Evolutionary conservation across 2,888 invertebrate genomes (phyloP), one percentile per base, ranked within the genome.

Genomic region (Acrobasis consociella): DNA sequence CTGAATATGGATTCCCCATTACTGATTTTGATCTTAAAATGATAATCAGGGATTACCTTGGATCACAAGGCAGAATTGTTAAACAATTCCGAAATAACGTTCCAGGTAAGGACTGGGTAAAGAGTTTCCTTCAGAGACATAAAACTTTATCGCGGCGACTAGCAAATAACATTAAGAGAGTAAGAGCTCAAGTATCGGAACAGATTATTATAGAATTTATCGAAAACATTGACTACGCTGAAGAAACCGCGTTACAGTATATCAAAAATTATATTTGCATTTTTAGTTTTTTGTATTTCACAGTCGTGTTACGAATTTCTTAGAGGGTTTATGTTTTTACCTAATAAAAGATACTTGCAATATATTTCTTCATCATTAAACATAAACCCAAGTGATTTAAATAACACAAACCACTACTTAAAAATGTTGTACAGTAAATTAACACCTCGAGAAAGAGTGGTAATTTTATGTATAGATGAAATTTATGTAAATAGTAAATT

Each of bases 1-100:
- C 64, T 5, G 67, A 67, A 31, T 67, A 56, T 38, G 67, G 67
- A 22, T 67, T 67, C 60, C 67, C 64, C 17, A 46, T 67, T 9
- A 64, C 62, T 22, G 67, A 62, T 15, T 55, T 67, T 13, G 64
- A 67, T 46, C 17, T 65, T 9, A 63, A 62, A 62, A 50, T 67
- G n/a, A 64, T 64, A 37, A 62, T 60, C 0, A 51, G 52, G 62
- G 49, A 62, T 49, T 62, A 55, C 16, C 42, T 51, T n/a, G 13
- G 8, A 5, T 1, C 51, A 15, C 58, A 51, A 15, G 58, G 62
- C 1, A 51, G 62, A 17, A 17, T 5, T 17, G 62, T 62, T 9
- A 16, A 17, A 13, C 42, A 51, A 42, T 62, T 62, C 15, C 13
- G 5, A 62, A 56, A 62, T 31, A 62, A 58, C 8, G 37, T 22